A percentile compares a stretch with the other conserved stretches of the same genome.
These are phyloP conservation scores for Apostichopus parvimensis DNA, from an alignment of 35 echinoderm and acorn worm genomes.

Conservation along the genomic window DNA sequence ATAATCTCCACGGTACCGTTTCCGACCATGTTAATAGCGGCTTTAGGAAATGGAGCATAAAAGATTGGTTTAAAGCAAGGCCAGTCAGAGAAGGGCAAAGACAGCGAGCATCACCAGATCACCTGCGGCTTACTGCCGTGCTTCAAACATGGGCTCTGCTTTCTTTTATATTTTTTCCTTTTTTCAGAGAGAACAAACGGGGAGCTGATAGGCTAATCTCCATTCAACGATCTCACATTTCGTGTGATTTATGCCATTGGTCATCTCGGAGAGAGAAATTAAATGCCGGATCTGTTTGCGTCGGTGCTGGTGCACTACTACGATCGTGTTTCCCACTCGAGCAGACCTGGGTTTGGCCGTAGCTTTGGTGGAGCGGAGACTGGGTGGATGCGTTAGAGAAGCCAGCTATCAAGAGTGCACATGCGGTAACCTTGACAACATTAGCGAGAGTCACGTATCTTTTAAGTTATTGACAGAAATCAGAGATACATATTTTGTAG, in stretches of 20 bases:
- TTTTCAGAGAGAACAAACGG: neutral
- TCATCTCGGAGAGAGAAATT: neutral
- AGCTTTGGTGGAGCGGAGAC: neutral
- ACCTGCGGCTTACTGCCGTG: neutral
- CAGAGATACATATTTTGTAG: constrained; percentile 14
- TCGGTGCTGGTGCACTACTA: no score
- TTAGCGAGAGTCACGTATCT: constrained; percentile 13
- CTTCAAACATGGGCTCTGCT: neutral
- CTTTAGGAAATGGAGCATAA: constrained; percentile 47
- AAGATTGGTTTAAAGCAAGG: constrained; percentile 5
- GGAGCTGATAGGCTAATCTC: neutral
- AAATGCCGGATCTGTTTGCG: no score
- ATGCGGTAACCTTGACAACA: constrained; percentile 13
- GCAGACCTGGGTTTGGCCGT: no score
- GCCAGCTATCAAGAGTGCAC: neutral
- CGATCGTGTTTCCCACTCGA: no score
- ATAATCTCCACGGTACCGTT: neutral
- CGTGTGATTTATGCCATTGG: constrained; percentile 4
- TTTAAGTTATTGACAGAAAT: constrained; percentile 8
- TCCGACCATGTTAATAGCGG: constrained; percentile 26
- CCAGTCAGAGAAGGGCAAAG: neutral
- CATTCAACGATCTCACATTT: neutral
- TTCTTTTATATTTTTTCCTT: no score
- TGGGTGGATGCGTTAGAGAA: neutral
- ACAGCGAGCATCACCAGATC: neutral